Conservation (phyloP, 2,797 vertebrate species). For the Moxostoma hubbsi region DNA sequence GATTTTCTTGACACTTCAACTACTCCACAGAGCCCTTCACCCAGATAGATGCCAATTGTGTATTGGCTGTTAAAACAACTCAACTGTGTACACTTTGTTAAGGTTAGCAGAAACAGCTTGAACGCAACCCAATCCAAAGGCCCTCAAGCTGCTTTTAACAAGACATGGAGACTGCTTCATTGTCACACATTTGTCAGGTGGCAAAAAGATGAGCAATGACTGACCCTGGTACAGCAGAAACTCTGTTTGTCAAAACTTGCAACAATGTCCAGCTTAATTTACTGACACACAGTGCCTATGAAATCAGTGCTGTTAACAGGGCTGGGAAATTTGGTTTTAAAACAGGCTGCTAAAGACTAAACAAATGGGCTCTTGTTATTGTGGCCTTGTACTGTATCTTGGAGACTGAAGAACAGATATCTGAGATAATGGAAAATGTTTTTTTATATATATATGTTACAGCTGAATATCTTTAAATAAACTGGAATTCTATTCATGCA, state of each 20-base stretch:
- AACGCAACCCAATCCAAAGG: background rate
- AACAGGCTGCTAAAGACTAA: slow-evolving; percentile 41
- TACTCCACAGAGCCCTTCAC: background rate
- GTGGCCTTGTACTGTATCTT: slow-evolving; percentile 44
- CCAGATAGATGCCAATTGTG: background rate
- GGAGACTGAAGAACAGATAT: slow-evolving; percentile 23
- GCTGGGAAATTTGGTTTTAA: slow-evolving; percentile 50
- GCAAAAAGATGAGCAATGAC: slow-evolving; percentile 15
- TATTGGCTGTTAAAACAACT: slow-evolving; percentile 37
- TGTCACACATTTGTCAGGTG: slow-evolving; percentile 28
- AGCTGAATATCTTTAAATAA: background rate
- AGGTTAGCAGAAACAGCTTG: slow-evolving; percentile 32
- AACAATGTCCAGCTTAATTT: slow-evolving; percentile 49
- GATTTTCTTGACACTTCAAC: slow-evolving; percentile 50
- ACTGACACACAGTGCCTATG: slow-evolving; percentile 36
- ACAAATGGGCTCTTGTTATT: slow-evolving; percentile 59
- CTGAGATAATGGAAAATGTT: slow-evolving; percentile 14
- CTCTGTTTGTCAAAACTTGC: slow-evolving; percentile 20
- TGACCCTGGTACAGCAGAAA: slow-evolving; percentile 55
- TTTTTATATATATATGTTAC: background rate
- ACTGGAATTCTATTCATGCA: background rate
- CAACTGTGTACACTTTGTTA: slow-evolving; percentile 3
- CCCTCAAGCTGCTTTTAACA: background rate
- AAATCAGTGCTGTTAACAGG: slow-evolving; percentile 42
- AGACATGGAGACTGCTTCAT: background rate